Base-by-base conservation (phyloP, 2,888 invertebrate species). In the Cryptosula pallasiana region DNA sequence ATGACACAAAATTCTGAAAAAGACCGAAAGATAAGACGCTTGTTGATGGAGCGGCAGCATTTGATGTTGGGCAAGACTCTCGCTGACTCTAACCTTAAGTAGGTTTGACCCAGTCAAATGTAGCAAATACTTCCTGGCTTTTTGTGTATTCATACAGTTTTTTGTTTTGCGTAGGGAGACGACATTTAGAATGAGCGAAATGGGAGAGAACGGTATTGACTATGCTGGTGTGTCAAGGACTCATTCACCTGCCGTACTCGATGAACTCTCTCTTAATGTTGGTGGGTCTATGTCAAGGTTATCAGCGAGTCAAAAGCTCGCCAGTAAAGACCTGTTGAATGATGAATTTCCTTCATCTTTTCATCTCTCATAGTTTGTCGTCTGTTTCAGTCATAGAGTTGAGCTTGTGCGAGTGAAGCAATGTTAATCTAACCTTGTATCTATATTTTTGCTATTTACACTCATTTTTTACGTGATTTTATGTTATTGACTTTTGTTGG, bases 1-100 rank as follows among this genome's bases (percentile, higher is more conserved):
- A 72, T 76, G 13, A 78, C 78, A 75, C 79, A 81, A 32, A 63
- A 63, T 63, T 16, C 63, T 2, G 25, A 63, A n/a, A 63, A 63
- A 32, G 63, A 63, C 32, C 20, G 63, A 13, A 63, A 63, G 63
- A 27, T 63, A 63, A 63, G 32, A 27, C 20, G 63, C 3, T n/a
- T 63, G 2, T 32, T 63, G 32, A 29, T 63, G 27, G 63, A 63
- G 32, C 25, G 34, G n/a, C 63, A 63, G 27, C 63, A 63, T 3
- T 13, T 25, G 13, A 34, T 34, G 29, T 2, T 63, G 32, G 34
- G 63, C 5, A 32, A 3, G 2, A 1, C 29, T 29, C 20, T 25
- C 3, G 29, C 25, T 13, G 32, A 20, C 63, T 27, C 9, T 27
- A 63, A 63, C 32, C 25, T 27, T 13, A 27, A 25, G 63, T 63